Conservation (phyloP, 2,113 vertebrate genomes). For the Dipodomys spectabilis region DNA sequence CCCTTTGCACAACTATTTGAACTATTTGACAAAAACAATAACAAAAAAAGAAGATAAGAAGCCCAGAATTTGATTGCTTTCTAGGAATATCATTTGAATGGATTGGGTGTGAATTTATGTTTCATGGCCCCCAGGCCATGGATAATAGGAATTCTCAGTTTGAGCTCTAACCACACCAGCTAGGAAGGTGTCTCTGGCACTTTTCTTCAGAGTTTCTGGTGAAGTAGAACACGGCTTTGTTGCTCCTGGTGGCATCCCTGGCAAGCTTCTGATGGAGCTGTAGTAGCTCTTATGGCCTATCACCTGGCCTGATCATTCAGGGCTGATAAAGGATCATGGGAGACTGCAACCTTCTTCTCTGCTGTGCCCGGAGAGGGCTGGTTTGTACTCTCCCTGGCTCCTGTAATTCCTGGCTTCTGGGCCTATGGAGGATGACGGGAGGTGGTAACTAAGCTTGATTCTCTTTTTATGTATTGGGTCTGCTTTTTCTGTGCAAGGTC, state of each 20-base stretch:
- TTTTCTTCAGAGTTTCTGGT: neutral
- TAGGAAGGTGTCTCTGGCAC: too few species aligned
- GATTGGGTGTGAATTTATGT: neutral
- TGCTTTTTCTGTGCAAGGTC: neutral
- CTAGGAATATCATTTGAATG: neutral
- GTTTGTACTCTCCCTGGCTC: neutral
- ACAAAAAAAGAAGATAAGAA: too few species aligned
- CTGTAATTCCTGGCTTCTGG: neutral
- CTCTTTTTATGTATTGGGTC: neutral
- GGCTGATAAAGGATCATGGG: neutral
- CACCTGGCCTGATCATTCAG: neutral
- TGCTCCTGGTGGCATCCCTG: too few species aligned
- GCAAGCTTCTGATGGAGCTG: too few species aligned
- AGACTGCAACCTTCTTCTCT: neutral
- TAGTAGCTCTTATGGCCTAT: neutral
- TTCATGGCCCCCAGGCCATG: neutral
- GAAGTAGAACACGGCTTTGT: accelerated
- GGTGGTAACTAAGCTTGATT: neutral
- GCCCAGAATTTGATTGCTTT: neutral
- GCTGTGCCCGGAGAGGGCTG: neutral
- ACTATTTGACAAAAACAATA: too few species aligned
- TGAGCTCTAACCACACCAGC: neutral
- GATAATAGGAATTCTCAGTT: neutral
- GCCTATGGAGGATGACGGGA: neutral
- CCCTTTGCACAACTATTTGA: too few species aligned